Percentiles rank a stretch among this genome's conserved stretches.
phyloP scores from a whole-genome alignment of 2,888 invertebrate species.

The Oscheius sp. region DNA sequence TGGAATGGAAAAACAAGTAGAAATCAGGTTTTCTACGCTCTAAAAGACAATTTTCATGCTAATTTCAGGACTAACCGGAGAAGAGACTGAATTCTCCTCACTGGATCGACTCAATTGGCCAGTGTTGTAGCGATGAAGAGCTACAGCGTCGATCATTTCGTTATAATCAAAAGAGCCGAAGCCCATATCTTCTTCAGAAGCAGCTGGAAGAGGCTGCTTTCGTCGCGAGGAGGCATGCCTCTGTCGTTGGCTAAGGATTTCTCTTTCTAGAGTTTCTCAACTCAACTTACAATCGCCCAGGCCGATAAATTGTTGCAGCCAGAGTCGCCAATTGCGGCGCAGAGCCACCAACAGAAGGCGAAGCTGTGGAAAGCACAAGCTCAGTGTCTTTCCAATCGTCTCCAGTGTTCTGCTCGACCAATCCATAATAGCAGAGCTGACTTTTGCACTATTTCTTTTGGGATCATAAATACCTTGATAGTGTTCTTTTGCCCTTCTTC shows the following conservation, averaged over 20 bases:
- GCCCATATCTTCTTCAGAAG: conserved; percentile 68
- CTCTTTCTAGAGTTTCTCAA: neutral
- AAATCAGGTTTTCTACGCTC: conserved; percentile 70
- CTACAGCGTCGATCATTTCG: conserved; percentile 56
- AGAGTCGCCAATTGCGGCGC: conserved; percentile 70
- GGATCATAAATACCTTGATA: conserved; percentile 31
- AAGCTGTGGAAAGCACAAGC: conserved; percentile 71
- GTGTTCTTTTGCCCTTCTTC: conserved; percentile 60
- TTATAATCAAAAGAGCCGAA: conserved; percentile 69
- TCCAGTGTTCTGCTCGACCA: conserved; percentile 72
- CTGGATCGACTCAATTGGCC: conserved; percentile 38
- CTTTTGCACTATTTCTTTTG: neutral
- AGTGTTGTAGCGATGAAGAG: conserved; percentile 36
- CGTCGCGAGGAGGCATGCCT: conserved; percentile 53
- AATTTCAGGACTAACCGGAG: conserved; percentile 29
- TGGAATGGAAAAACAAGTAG: conserved; percentile 71
- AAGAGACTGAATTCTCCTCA: conserved; percentile 48
- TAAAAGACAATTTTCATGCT: neutral
- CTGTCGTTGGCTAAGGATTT: conserved; percentile 43
- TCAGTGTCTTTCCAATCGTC: conserved; percentile 72
- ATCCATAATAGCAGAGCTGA: conserved; percentile 71
- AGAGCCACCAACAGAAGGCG: conserved; percentile 71
- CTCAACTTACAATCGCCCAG: conserved; percentile 18
- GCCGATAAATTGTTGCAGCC: conserved; percentile 40
- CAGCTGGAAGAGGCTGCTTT: conserved; percentile 46